These are phyloP conservation scores for Xanthostigma xanthostigma DNA, from an alignment of 2,888 invertebrate genomes.

Conservation along the genomic window DNA sequence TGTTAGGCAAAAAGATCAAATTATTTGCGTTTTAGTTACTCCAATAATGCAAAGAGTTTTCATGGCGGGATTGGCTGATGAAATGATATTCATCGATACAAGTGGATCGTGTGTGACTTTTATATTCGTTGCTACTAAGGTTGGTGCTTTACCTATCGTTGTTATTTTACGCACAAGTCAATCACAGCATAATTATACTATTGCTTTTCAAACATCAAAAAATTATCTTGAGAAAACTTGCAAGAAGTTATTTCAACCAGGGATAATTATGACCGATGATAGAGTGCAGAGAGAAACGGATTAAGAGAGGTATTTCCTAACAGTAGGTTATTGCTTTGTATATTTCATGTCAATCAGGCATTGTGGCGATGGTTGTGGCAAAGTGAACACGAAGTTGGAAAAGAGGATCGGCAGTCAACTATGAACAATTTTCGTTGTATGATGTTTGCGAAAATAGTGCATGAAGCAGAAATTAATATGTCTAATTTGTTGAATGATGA, in stretches of 20 bases:
- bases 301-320: conserved; percentile 9
- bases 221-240: no score
- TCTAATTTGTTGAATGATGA: no score
- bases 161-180: no score
- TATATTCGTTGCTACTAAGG: conserved; percentile 10
- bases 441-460: no score
- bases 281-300: not conserved
- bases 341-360: conserved; percentile 10
- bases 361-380: conserved; percentile 10
- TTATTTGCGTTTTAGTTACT: no score
- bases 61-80: conserved; percentile 3
- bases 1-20: no score
- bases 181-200: no score
- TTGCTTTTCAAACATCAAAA: no score
- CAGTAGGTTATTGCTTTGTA: conserved; percentile 9
- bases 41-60: no score
- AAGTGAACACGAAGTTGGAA: conserved; percentile 9
- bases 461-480: no score
- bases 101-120: conserved; percentile 8
- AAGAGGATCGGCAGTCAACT: conserved; percentile 9
- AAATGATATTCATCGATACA: conserved; percentile 7
- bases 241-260: no score
- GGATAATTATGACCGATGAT: no score
- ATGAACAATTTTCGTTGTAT: not conserved
- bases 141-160: conserved; percentile 3